A percentile compares a stretch with the other conserved stretches of the same genome.
Conservation (phyloP, 2,888 invertebrate genomes). For the Stenotaenia linearis region DNA sequence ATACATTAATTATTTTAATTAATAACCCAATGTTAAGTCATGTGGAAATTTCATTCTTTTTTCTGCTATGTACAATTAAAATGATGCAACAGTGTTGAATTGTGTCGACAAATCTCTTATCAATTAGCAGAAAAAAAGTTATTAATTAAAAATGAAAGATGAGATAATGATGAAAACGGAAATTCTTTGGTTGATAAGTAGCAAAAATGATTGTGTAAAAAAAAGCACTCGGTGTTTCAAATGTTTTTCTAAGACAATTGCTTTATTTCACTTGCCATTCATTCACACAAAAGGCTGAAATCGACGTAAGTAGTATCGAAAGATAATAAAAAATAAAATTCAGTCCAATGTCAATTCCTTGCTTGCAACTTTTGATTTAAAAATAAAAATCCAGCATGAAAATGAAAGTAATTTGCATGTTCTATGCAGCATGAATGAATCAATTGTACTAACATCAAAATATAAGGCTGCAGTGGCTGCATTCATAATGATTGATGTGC, state of each 20-base stretch:
- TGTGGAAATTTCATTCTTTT: slow-evolving; percentile 27
- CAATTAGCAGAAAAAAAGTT: no score
- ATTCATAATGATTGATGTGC: not conserved
- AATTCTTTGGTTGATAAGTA: not conserved
- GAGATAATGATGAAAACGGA: not conserved
- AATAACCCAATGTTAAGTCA: not conserved
- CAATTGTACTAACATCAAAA: not conserved
- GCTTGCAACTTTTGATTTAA: not conserved
- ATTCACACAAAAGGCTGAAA: slow-evolving; percentile 57
- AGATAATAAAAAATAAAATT: not conserved
- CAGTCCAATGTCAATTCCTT: not conserved
- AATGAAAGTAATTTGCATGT: not conserved
- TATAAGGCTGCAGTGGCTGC: not conserved
- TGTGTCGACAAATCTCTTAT: not conserved
- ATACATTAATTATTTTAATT: slow-evolving; percentile 9
- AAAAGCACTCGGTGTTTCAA: not conserved
- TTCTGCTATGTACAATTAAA: slow-evolving; percentile 32
- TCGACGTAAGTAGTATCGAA: slow-evolving; percentile 59
- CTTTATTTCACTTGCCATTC: slow-evolving; percentile 35
- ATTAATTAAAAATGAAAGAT: not conserved
- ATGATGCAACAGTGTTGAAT: not conserved
- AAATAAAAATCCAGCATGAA: not conserved
- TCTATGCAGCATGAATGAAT: not conserved
- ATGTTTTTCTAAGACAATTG: slow-evolving; percentile 18
- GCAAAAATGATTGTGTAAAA: not conserved